Percentiles rank a stretch among this genome's conserved stretches.
These are phyloP conservation scores for Erpornis zantholeuca DNA, from an alignment of 2,113 vertebrate species.

Conservation along the genomic window DNA sequence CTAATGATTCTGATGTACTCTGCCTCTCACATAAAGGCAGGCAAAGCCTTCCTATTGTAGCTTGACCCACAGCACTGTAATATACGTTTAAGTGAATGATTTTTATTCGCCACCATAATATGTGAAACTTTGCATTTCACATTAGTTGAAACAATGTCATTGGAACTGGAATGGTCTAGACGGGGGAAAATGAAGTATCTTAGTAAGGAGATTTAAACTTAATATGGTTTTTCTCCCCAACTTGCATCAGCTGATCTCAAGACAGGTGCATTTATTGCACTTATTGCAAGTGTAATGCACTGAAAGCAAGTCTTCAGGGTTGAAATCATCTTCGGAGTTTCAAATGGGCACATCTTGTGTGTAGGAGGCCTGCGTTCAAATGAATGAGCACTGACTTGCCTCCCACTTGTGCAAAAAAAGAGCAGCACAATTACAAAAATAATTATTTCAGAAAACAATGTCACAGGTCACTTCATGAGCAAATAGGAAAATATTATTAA, in stretches of 20 bases:
- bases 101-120: neutral
- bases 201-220: neutral
- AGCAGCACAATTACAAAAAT: neutral
- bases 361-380: neutral
- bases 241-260: neutral
- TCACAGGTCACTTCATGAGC: neutral
- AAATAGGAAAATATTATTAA: neutral
- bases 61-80: neutral
- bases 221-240: fast-evolving
- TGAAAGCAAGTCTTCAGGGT: neutral
- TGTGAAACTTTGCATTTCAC: neutral
- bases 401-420: neutral
- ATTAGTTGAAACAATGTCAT: neutral
- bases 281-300: neutral
- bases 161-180: neutral
- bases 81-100: fast-evolving
- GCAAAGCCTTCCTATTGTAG: neutral
- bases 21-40: neutral
- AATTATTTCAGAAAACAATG: neutral
- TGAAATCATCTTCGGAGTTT: neutral
- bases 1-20: neutral
- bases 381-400: neutral
- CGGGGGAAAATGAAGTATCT: neutral
- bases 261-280: neutral
- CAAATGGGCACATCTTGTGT: neutral